These are phyloP conservation scores for Drosophila ogumai DNA, from an alignment of 1,140 invertebrate genomes.

Conservation along the genomic window DNA sequence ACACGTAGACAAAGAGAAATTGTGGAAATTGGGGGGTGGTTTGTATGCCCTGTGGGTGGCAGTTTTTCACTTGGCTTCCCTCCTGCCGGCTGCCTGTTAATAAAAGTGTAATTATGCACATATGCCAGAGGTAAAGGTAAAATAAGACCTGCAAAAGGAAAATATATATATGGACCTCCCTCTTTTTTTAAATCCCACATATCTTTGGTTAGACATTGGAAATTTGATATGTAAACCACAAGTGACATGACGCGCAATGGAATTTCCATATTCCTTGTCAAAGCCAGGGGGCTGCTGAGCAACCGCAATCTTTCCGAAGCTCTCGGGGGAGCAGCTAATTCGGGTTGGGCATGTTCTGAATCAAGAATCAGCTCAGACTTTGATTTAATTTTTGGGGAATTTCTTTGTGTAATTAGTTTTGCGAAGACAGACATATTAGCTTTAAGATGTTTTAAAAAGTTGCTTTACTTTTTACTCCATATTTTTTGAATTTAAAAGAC, in stretches of 20 bases:
- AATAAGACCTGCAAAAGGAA: slow-evolving; percentile 11
- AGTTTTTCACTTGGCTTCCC: slow-evolving; percentile 62
- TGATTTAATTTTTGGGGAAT: neutral
- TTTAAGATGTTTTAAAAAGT: neutral
- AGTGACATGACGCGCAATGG: slow-evolving; percentile 41
- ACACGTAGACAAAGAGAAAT: slow-evolving; percentile 54
- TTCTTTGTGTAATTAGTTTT: neutral
- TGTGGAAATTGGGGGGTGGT: slow-evolving; percentile 1
- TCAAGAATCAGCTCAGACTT: neutral
- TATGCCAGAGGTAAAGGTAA: slow-evolving; percentile 31
- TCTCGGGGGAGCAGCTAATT: slow-evolving; percentile 6
- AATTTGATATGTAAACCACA: slow-evolving; percentile 67
- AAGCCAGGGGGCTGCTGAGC: neutral
- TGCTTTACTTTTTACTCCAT: accelerated
- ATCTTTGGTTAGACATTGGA: slow-evolving; percentile 69
- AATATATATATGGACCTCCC: neutral
- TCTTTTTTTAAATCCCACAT: slow-evolving; percentile 51
- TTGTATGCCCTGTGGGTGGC: slow-evolving; percentile 38
- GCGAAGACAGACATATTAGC: accelerated
- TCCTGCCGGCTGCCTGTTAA: slow-evolving; percentile 55
- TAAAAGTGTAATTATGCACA: slow-evolving; percentile 80
- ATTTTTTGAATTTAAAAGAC: neutral
- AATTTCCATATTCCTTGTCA: slow-evolving; percentile 8
- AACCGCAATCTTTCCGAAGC: slow-evolving; percentile 16
- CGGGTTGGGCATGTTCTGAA: slow-evolving; percentile 2